A percentile compares a stretch with the other conserved stretches of the same genome.
These are phyloP conservation scores for Teleogryllus occipitalis DNA, from an alignment of 1,140 invertebrate species.

Conservation along the genomic window DNA sequence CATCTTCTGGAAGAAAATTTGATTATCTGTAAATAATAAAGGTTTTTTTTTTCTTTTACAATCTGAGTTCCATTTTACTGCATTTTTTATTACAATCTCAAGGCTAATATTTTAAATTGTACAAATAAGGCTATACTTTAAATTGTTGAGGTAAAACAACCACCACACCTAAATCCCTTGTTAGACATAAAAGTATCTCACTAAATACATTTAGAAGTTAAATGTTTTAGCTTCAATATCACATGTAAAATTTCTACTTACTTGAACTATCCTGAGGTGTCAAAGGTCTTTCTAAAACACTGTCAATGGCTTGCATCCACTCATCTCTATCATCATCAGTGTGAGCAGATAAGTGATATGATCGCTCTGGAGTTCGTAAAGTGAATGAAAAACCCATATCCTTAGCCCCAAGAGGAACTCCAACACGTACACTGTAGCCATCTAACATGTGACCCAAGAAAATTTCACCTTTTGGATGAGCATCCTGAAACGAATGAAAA, in stretches of 20 bases:
- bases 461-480: conserved; percentile 84
- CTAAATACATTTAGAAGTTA: too few species aligned
- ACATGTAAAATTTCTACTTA: conserved; percentile 41
- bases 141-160: too few species aligned
- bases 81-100: too few species aligned
- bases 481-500: conserved; percentile 44
- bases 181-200: too few species aligned
- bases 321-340: conserved; percentile 64
- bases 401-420: conserved; percentile 56
- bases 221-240: conserved; percentile 3
- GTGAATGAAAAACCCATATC: conserved; percentile 75
- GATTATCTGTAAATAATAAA: too few species aligned
- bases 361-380: conserved; percentile 72
- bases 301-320: conserved; percentile 70
- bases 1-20: too few species aligned
- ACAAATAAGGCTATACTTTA: too few species aligned
- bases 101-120: too few species aligned
- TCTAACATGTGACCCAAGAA: conserved; percentile 71
- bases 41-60: too few species aligned
- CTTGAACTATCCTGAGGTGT: conserved; percentile 71
- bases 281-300: conserved; percentile 64
- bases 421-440: conserved; percentile 57
- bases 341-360: conserved; percentile 73
- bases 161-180: too few species aligned
- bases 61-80: too few species aligned